Conservation (phyloP, 2,888 invertebrate genomes). For the Congeria kusceri region DNA sequence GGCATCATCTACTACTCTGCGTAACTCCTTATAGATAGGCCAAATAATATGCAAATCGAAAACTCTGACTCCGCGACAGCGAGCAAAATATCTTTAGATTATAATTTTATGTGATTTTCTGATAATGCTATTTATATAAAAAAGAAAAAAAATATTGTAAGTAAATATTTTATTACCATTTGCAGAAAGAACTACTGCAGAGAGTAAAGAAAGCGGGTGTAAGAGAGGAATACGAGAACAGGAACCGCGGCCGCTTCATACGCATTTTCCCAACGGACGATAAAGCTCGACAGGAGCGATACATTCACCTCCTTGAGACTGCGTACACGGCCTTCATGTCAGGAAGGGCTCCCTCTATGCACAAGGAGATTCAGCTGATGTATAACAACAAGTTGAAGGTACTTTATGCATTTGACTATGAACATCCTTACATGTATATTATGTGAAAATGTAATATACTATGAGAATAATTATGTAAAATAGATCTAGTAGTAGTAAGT, state of each 20-base stretch:
- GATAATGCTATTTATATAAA: too few species aligned
- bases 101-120: too few species aligned
- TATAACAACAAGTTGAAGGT: constrained; percentile 83
- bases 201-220: constrained; percentile 79
- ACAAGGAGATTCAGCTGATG: constrained; percentile 81
- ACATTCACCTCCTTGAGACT: constrained; percentile 78
- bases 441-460: neutral
- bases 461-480: neutral
- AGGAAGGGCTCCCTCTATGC: constrained; percentile 79
- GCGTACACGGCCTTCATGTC: constrained; percentile 80
- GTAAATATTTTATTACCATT: too few species aligned
- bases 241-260: constrained; percentile 82
- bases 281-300: constrained; percentile 79
- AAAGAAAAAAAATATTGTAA: too few species aligned
- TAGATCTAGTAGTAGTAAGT: too few species aligned
- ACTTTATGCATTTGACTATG: neutral
- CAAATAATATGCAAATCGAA: too few species aligned
- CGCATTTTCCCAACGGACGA: constrained; percentile 85
- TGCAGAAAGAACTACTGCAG: constrained; percentile 83
- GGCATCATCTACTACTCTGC: too few species aligned
- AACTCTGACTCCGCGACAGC: too few species aligned
- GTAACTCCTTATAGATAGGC: too few species aligned
- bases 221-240: constrained; percentile 84
- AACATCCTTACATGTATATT: too few species aligned
- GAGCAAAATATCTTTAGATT: too few species aligned